Conservation (phyloP, 2,113 vertebrate species). For the Neogobius melanostomus region DNA sequence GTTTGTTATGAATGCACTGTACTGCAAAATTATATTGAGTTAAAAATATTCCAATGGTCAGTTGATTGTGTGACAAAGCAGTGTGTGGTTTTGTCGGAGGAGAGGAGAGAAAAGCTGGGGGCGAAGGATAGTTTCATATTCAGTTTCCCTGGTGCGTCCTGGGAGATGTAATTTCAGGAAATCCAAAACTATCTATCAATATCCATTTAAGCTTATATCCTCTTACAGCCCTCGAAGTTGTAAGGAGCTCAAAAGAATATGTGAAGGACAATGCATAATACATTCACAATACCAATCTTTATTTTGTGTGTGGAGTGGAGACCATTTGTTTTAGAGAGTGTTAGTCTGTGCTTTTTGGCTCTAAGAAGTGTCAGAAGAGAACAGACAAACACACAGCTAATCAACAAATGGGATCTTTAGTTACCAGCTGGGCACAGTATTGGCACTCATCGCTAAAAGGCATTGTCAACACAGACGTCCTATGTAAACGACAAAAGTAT, state of each 20-base stretch:
- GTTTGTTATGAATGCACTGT: conserved; percentile 20
- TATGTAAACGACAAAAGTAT: conserved; percentile 55
- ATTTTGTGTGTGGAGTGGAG: conserved; percentile 29
- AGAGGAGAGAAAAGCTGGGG: conserved; percentile 31
- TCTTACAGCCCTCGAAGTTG: conserved; percentile 55
- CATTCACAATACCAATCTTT: conserved; percentile 28
- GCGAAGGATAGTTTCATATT: conserved; percentile 57
- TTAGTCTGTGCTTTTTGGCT: conserved; percentile 51
- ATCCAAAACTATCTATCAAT: conserved; percentile 71
- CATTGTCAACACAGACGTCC: conserved; percentile 55
- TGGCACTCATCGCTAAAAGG: conserved; percentile 52
- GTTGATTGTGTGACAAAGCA: conserved; percentile 14
- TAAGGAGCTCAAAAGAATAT: conserved; percentile 45
- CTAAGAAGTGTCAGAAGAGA: conserved; percentile 53
- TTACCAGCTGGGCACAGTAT: conserved; percentile 60
- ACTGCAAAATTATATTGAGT: neutral
- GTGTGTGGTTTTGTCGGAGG: conserved; percentile 34
- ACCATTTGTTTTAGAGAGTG: conserved; percentile 30
- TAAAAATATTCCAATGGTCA: conserved; percentile 31
- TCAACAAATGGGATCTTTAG: conserved; percentile 67
- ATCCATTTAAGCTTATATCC: conserved; percentile 55
- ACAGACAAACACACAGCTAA: conserved; percentile 61
- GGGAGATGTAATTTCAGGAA: conserved; percentile 71
- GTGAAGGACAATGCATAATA: conserved; percentile 51
- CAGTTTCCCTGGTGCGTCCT: conserved; percentile 66